Evolutionary conservation across 2,113 vertebrate species (phyloP), one percentile per base, ranked within the genome.

Genomic region (Cyprinodon brontotheroides): DNA sequence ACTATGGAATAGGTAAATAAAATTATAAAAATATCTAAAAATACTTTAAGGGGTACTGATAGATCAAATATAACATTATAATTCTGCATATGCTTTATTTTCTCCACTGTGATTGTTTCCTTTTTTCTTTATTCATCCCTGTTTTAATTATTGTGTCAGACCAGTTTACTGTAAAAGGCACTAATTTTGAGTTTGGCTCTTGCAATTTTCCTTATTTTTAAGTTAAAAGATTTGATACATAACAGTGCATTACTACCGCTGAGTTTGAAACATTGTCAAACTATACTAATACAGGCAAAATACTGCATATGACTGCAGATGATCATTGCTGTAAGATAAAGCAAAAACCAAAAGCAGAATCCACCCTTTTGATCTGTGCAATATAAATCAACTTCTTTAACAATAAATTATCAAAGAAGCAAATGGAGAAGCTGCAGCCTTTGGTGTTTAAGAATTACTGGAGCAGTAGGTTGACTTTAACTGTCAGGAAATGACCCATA

Each of bases 401-500:
- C 79, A 83, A 76, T 77, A 69, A 77, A 81, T 66, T 38, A 48
- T 70, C 59, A 60, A 73, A 69, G 61, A 82, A 74, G 81, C 90
- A 90, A 92, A 93, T 90, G 87, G 86, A 73, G 75, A 78, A 70
- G 83, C 81, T 68, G 80, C 74, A 79, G 81, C 77, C 75, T 85
- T 92, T 85, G 74, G 81, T 83, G 68, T 79, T 81, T 89, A 87
- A 75, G 90, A 89, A 89, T 92, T 87, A 88, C 84, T 88, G 83
- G 89, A 61, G 72, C 89, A 80, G 81, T 89, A 80, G 83, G 87
- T 89, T 91, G 86, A 82, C 72, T 86, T 89, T 92, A 91, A 93
- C 84, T 87, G 91, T 92, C 91, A 93, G 92, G 93, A 94, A 94
- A 93, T 92, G 88, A 90, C 88, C 90, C 84, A 87, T 94, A 94